phyloP scores from a whole-genome alignment of 2,113 vertebrate species.

The Aix galericulata region DNA sequence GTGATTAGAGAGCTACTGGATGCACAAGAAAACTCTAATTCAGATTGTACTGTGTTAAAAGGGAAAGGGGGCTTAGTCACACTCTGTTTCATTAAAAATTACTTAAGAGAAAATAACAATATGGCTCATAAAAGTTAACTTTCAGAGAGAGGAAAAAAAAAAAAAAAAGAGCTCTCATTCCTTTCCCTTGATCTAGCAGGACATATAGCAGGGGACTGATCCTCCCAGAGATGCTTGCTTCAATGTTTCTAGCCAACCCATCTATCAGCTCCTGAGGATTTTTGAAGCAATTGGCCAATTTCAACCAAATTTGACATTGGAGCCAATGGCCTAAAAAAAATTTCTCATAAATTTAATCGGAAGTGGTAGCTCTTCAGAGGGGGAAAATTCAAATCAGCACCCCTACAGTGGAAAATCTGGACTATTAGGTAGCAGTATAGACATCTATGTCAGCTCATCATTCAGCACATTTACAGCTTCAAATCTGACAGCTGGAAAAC shows the following conservation, averaged over 20 bases:
- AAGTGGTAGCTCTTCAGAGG: background rate
- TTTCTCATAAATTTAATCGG: background rate
- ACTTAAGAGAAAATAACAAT: background rate
- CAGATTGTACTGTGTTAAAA: background rate
- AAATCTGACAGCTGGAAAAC: background rate
- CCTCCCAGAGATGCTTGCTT: background rate
- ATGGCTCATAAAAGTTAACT: background rate
- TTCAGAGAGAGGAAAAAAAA: background rate
- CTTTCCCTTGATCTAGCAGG: background rate
- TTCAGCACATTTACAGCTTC: background rate
- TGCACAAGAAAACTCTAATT: background rate
- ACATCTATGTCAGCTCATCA: background rate
- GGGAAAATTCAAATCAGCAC: background rate
- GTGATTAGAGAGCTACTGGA: background rate
- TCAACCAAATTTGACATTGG: background rate
- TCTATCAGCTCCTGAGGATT: background rate
- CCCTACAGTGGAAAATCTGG: background rate
- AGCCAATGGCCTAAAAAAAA: background rate
- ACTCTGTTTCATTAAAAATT: background rate
- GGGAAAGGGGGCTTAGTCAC: background rate
- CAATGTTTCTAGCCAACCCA: rapidly evolving
- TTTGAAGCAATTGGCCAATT: background rate
- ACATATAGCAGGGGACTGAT: background rate
- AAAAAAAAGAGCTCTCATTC: background rate
- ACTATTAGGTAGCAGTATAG: background rate